Percentiles rank a stretch among this genome's conserved stretches.
phyloP scores from a whole-genome alignment of 1,140 invertebrate genomes.

The Notospermus geniculatus region DNA sequence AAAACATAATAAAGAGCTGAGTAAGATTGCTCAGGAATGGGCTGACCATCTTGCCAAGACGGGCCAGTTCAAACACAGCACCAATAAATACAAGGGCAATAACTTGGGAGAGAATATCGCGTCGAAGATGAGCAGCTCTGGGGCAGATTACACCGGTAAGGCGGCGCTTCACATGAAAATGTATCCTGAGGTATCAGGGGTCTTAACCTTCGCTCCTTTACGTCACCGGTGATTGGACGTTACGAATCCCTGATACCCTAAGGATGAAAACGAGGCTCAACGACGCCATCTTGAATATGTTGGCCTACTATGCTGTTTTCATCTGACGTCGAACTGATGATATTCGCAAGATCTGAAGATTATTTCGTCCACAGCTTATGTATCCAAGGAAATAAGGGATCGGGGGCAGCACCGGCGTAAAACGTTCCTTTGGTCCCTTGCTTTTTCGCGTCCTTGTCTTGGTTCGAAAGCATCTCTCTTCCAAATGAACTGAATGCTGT shows the following conservation, averaged over 20 bases:
- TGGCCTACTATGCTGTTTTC: neutral
- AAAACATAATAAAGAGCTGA: constrained; percentile 65
- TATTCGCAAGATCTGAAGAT: too few species aligned
- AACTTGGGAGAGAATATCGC: constrained; percentile 51
- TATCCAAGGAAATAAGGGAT: too few species aligned
- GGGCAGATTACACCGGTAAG: constrained; percentile 41
- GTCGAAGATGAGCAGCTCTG: constrained; percentile 37
- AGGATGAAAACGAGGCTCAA: constrained; percentile 4
- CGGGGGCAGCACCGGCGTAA: too few species aligned
- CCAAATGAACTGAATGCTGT: too few species aligned
- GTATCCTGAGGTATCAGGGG: neutral
- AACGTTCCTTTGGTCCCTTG: too few species aligned
- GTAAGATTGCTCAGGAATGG: constrained; percentile 78
- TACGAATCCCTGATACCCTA: neutral
- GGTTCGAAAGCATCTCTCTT: too few species aligned
- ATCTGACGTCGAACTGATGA: neutral
- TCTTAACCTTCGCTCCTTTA: neutral
- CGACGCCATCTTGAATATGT: neutral
- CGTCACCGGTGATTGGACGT: neutral
- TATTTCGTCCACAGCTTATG: too few species aligned
- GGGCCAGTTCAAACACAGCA: constrained; percentile 71
- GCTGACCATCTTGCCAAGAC: constrained; percentile 78
- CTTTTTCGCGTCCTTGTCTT: too few species aligned
- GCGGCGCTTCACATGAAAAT: neutral
- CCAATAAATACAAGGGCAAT: constrained; percentile 56